A percentile compares a stretch with the other conserved stretches of the same genome.
These are phyloP conservation scores for Apostichopus japonicus DNA, from an alignment of 35 echinoderm and acorn worm species.

Conservation along the genomic window DNA sequence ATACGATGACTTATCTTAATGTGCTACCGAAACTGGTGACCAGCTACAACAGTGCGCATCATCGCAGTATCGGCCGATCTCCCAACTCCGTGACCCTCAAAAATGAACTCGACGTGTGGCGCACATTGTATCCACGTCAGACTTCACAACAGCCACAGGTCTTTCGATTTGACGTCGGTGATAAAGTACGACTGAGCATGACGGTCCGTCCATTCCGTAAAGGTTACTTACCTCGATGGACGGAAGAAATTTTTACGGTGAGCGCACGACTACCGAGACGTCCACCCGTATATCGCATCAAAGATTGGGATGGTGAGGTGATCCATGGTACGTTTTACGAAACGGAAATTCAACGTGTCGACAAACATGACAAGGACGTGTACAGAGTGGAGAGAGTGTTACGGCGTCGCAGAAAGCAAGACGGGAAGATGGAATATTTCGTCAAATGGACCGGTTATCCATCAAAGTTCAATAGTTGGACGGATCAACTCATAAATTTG, in stretches of 20 bases:
- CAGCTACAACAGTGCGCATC: slow-evolving; percentile 8
- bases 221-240: slow-evolving; percentile 40
- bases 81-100: slow-evolving; percentile 43
- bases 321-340: slow-evolving; percentile 80
- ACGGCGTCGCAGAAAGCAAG: slow-evolving; percentile 2
- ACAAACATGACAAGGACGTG: not conserved
- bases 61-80: slow-evolving; percentile 53
- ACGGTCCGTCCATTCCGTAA: not conserved
- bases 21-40: not conserved
- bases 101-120: slow-evolving; percentile 44
- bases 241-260: slow-evolving; percentile 39
- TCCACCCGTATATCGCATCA: slow-evolving; percentile 49
- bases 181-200: slow-evolving; percentile 21
- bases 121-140: not conserved
- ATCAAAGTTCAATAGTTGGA: slow-evolving; percentile 77
- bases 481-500: slow-evolving; percentile 25
- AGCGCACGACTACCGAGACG: not conserved
- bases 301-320: slow-evolving; percentile 65
- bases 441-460: slow-evolving; percentile 69
- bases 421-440: slow-evolving; percentile 41
- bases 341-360: slow-evolving; percentile 62
- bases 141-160: not conserved
- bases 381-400: slow-evolving; percentile 19
- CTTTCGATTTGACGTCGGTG: not conserved
- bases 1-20: not conserved